These are phyloP conservation scores for Turritopsis rubra DNA, from an alignment of 30 jellyfish, hydroid and myxozoan genomes.

Conservation along the genomic window DNA sequence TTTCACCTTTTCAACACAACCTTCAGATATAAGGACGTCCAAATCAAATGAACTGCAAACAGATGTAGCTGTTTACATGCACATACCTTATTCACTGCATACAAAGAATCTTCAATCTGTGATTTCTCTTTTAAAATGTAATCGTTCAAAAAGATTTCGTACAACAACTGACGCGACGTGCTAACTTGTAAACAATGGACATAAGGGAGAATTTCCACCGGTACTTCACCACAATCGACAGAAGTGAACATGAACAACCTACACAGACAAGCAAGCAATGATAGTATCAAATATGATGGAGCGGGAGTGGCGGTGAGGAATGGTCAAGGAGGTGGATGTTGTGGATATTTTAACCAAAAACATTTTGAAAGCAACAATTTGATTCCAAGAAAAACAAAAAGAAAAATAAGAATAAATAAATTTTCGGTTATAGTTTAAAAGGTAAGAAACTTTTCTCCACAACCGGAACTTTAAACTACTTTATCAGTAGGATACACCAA, in stretches of 20 bases:
- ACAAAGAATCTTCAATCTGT: constrained; percentile 49
- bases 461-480: too few species aligned
- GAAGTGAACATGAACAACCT: constrained; percentile 61
- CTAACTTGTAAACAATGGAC: constrained; percentile 54
- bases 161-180: constrained; percentile 64
- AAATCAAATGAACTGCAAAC: too few species aligned
- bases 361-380: too few species aligned
- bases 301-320: too few species aligned
- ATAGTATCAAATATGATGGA: background rate
- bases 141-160: constrained; percentile 48
- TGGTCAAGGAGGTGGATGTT: background rate
- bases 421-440: too few species aligned
- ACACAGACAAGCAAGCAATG: background rate
- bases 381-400: too few species aligned
- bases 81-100: constrained; percentile 55
- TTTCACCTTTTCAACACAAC: too few species aligned
- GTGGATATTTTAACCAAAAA: background rate
- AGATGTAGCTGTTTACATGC: too few species aligned
- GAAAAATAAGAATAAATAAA: too few species aligned
- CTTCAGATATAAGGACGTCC: too few species aligned
- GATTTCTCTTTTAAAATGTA: constrained; percentile 65
- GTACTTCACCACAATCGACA: constrained; percentile 37
- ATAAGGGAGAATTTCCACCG: constrained; percentile 56
- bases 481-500: too few species aligned
- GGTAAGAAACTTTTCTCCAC: too few species aligned